A percentile compares a stretch with the other conserved stretches of the same genome.
These are phyloP conservation scores for Motacilla tschutschensis DNA, from an alignment of 2,113 vertebrate genomes.

Conservation along the genomic window DNA sequence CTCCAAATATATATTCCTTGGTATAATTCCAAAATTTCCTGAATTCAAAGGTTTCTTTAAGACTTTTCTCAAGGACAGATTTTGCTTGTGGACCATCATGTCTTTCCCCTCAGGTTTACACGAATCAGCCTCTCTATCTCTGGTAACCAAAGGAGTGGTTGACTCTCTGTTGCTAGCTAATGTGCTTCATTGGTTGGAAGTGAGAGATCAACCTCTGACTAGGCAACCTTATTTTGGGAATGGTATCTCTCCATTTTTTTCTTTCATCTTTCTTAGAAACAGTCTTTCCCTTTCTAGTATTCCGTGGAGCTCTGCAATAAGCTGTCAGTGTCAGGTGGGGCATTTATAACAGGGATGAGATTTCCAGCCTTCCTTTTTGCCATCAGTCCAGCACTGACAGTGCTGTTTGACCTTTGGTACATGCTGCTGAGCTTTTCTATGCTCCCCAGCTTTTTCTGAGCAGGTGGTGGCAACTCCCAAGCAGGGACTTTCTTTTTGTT, in stretches of 20 bases:
- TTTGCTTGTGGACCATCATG: neutral
- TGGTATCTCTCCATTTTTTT: neutral
- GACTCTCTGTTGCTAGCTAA: neutral
- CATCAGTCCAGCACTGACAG: neutral
- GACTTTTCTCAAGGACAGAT: neutral
- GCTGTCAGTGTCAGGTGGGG: neutral
- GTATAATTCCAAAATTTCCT: neutral
- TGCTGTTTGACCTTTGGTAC: neutral
- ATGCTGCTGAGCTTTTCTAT: neutral
- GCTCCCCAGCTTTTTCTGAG: neutral
- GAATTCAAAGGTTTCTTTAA: neutral
- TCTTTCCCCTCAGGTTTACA: neutral
- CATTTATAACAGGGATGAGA: neutral
- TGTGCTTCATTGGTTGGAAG: neutral
- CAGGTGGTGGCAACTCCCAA: neutral
- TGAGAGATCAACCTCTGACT: neutral
- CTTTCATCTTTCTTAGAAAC: slow-evolving; percentile 17
- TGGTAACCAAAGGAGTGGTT: neutral
- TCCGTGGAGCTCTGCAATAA: neutral
- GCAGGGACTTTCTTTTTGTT: neutral
- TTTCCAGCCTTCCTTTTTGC: neutral
- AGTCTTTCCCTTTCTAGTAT: neutral
- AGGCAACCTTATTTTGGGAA: neutral
- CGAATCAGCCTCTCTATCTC: fast-evolving
- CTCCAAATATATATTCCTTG: neutral